A percentile compares a stretch with the other conserved stretches of the same genome.
phyloP scores from a whole-genome alignment of 2,797 vertebrate genomes.

The Lateolabrax maculatus region DNA sequence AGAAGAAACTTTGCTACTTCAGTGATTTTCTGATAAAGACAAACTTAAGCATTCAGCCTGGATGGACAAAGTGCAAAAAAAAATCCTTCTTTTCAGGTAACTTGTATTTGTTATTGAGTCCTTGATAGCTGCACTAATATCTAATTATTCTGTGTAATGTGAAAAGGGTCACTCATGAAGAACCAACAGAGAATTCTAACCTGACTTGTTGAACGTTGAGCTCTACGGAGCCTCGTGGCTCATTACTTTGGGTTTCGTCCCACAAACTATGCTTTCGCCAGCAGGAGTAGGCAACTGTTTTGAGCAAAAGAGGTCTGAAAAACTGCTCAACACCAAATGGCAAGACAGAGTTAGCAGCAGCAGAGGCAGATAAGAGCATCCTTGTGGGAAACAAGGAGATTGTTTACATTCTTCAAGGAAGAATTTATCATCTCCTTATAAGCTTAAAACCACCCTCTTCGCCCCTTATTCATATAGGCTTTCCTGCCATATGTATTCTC shows the following conservation, averaged over 20 bases:
- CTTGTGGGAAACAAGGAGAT: slow-evolving; percentile 2
- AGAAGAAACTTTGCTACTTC: slow-evolving; percentile 1
- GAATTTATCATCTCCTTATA: slow-evolving; percentile 12
- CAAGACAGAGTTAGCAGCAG: not conserved
- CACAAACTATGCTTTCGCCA: too few species aligned
- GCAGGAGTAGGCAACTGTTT: too few species aligned
- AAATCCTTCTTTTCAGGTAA: not conserved
- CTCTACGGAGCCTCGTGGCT: not conserved
- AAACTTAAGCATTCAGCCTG: not conserved
- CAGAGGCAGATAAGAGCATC: slow-evolving; percentile 11
- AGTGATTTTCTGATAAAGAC: slow-evolving; percentile 8
- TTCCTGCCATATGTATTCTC: not conserved
- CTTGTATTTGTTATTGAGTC: not conserved
- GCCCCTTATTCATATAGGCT: not conserved
- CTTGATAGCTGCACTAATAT: not conserved
- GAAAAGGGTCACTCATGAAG: not conserved
- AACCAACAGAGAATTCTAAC: not conserved
- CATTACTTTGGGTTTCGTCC: too few species aligned
- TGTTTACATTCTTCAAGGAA: slow-evolving; percentile 19
- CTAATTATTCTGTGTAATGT: not conserved
- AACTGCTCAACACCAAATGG: too few species aligned
- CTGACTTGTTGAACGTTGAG: not conserved
- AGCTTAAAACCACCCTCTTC: slow-evolving; percentile 6
- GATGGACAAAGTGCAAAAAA: not conserved
- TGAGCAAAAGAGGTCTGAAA: too few species aligned